Evolutionary conservation across 1,140 invertebrate genomes (phyloP).

Genomic region (Cydia strobilella): DNA sequence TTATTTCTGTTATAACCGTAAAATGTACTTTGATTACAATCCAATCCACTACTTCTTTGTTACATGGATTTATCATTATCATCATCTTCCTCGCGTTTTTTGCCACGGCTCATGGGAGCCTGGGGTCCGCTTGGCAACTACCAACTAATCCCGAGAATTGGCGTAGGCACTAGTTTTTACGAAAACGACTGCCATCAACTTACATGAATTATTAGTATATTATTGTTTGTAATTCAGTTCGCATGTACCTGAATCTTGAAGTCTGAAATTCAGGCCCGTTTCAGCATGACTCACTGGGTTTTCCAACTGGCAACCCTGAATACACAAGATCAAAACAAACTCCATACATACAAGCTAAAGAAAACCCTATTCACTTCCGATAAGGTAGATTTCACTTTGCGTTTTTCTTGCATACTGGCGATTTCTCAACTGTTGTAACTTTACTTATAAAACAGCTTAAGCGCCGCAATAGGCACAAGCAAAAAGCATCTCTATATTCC

Average conservation of each 20-base stretch:
- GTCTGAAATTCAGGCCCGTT: neutral
- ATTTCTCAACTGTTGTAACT: neutral
- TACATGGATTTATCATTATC: too few species aligned
- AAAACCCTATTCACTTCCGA: neutral
- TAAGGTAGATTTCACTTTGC: neutral
- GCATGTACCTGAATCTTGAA: neutral
- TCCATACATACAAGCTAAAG: neutral
- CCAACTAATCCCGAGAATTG: too few species aligned
- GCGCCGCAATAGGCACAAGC: neutral
- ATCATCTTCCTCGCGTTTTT: too few species aligned
- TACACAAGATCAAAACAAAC: neutral
- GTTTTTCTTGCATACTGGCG: neutral
- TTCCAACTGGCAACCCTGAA: neutral
- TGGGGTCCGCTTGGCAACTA: too few species aligned
- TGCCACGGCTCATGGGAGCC: too few species aligned
- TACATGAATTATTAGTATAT: too few species aligned
- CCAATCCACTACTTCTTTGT: too few species aligned
- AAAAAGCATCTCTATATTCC: neutral
- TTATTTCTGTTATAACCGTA: too few species aligned
- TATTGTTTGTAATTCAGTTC: neutral
- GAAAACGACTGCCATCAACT: too few species aligned
- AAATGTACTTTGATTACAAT: too few species aligned
- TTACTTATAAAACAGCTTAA: neutral
- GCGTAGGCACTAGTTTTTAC: too few species aligned
- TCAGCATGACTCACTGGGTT: slow-evolving; percentile 23